phyloP scores from a whole-genome alignment of 2,888 invertebrate species.

The Elmis aenea region DNA sequence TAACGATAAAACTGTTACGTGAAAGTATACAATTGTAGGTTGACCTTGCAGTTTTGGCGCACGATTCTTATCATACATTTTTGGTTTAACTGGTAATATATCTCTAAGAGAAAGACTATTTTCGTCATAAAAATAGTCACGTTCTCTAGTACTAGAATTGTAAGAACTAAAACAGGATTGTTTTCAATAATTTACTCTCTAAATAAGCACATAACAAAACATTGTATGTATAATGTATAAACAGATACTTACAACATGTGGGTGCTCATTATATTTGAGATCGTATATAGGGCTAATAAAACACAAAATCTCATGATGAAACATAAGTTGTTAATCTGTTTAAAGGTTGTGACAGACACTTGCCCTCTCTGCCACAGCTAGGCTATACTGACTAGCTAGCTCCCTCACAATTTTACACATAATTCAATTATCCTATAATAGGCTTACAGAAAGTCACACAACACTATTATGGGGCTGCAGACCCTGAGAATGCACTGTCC shows the following conservation, averaged over 20 bases:
- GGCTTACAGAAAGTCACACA: slow-evolving; percentile 33
- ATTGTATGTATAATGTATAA: slow-evolving; percentile 15
- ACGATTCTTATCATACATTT: slow-evolving; percentile 84
- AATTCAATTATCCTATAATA: slow-evolving; percentile 42
- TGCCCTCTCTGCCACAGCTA: slow-evolving; percentile 26
- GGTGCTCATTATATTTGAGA: slow-evolving; percentile 35
- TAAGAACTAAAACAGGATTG: slow-evolving; percentile 14
- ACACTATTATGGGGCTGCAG: slow-evolving; percentile 26
- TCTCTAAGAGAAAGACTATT: slow-evolving; percentile 74
- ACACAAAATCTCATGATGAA: slow-evolving; percentile 29
- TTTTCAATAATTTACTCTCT: slow-evolving; percentile 14
- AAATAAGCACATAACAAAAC: slow-evolving; percentile 26
- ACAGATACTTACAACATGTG: slow-evolving; percentile 33
- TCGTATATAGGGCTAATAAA: slow-evolving; percentile 33
- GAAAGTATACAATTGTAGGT: slow-evolving; percentile 85
- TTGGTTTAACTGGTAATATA: slow-evolving; percentile 77
- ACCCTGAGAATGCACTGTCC: slow-evolving; percentile 19
- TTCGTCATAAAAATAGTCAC: slow-evolving; percentile 44
- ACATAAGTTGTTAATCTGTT: slow-evolving; percentile 26
- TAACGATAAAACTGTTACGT: slow-evolving; percentile 82
- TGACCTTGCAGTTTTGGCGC: slow-evolving; percentile 82
- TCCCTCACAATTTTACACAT: slow-evolving; percentile 33
- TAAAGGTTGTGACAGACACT: slow-evolving; percentile 22
- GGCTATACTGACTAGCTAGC: slow-evolving; percentile 35
- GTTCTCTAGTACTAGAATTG: slow-evolving; percentile 18